These are phyloP conservation scores for Theonella swinhoei DNA, from an alignment of 37 sponge, comb jelly and placozoan genomes.

Conservation along the genomic window DNA sequence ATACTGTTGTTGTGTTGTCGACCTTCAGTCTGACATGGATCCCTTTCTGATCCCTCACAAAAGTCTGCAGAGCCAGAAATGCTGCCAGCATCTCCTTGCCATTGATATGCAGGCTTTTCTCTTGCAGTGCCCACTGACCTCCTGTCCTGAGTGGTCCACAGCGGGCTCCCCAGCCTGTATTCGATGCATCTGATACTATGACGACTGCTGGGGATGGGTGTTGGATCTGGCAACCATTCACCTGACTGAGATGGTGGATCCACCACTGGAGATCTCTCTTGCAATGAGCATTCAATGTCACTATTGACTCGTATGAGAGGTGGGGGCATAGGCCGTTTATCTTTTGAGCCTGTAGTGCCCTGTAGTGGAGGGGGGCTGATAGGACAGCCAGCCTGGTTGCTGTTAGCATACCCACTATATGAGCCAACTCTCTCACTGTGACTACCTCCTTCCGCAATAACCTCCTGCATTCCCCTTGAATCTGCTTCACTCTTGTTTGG, in stretches of 20 bases:
- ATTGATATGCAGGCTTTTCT: slow-evolving; percentile 58
- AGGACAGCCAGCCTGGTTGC: slow-evolving; percentile 22
- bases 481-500: slow-evolving; percentile 24
- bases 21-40: slow-evolving; percentile 1
- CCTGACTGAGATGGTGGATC: slow-evolving; percentile 19
- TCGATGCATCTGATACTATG: slow-evolving; percentile 53
- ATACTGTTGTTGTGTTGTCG: not conserved
- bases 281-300: not conserved
- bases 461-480: not conserved
- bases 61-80: slow-evolving; percentile 38
- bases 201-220: not conserved
- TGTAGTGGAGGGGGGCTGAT: slow-evolving; percentile 40
- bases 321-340: too few relatives aligned
- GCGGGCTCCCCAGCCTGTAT: slow-evolving; percentile 37
- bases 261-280: slow-evolving; percentile 49
- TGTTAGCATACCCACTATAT: slow-evolving; percentile 33
- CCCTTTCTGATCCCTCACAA: not conserved
- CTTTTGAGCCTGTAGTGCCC: slow-evolving; percentile 26
- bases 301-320: slow-evolving; percentile 19
- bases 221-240: slow-evolving; percentile 39
- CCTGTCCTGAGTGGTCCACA: slow-evolving; percentile 14
- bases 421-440: slow-evolving; percentile 6
- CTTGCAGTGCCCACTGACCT: slow-evolving; percentile 39
- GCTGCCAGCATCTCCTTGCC: slow-evolving; percentile 49
- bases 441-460: not conserved